Evolutionary conservation across 2,888 invertebrate genomes (phyloP).

Genomic region (Parnassius glacialis): DNA sequence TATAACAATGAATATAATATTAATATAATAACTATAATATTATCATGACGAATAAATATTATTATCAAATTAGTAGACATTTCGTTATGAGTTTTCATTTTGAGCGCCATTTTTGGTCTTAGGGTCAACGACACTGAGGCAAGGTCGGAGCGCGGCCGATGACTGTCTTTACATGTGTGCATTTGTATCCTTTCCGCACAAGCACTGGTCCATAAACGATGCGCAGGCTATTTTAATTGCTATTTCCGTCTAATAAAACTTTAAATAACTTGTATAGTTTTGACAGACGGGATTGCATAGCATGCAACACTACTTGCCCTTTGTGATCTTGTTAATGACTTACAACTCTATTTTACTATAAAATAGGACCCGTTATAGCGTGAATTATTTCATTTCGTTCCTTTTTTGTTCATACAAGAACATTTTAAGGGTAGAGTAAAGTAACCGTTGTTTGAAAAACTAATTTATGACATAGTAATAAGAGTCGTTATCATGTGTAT

Average conservation of each 20-base stretch:
- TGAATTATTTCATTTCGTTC: neutral
- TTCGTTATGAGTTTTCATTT: slow-evolving; percentile 32
- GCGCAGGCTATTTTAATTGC: slow-evolving; percentile 27
- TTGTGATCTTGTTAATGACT: slow-evolving; percentile 16
- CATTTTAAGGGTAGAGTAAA: neutral
- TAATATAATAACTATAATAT: too few species aligned
- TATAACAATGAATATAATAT: too few species aligned
- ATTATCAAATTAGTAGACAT: slow-evolving; percentile 1
- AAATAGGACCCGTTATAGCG: slow-evolving; percentile 10
- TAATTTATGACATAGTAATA: neutral
- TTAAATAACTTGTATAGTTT: slow-evolving; percentile 23
- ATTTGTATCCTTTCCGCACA: slow-evolving; percentile 27
- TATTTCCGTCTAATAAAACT: slow-evolving; percentile 28
- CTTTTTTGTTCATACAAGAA: neutral
- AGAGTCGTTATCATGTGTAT: neutral
- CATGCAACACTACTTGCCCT: slow-evolving; percentile 14
- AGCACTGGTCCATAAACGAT: slow-evolving; percentile 4
- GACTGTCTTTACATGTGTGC: slow-evolving; percentile 45
- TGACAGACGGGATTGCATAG: slow-evolving; percentile 34
- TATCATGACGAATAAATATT: too few species aligned
- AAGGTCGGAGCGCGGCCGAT: slow-evolving; percentile 68
- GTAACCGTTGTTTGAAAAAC: slow-evolving; percentile 1
- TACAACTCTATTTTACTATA: slow-evolving; percentile 4
- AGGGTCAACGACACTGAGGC: slow-evolving; percentile 59
- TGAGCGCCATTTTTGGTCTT: slow-evolving; percentile 51